Evolutionary conservation across 1,140 invertebrate genomes (phyloP), one percentile per base, ranked within the genome.

Genomic region (Orchestia grillus): DNA sequence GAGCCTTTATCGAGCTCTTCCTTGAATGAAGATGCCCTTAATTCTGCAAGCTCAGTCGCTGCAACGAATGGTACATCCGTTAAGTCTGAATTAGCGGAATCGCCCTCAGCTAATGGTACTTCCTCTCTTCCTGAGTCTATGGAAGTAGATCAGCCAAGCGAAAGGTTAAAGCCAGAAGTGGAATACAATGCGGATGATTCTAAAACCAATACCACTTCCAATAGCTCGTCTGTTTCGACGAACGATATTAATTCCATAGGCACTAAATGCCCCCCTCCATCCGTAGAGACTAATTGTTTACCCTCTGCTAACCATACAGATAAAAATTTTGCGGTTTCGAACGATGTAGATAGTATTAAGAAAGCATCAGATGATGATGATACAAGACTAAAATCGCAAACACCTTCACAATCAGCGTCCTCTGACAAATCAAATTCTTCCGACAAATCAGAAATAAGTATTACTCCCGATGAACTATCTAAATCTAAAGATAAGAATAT

Each of bases 271-370:
- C 92, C 88, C 45, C 57, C 87, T 44, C 42, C 90, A 41, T 44
- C 95, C 45, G 87, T 87, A 87, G 94, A 95, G 40, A 96, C 95
- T n/a, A 92, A 91, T 94, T 77, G 44, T 92, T 42, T 96, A 42
- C 57, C 95, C 23, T 90, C 96, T 16, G n/a, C 96, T n/a, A 94
- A 94, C 95, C 96, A 96, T n/a, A 96, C 96, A 90, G 92, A 94
- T 40, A 94, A 94, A 47, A 94, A 94, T 94, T 94, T 44, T 94
- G 43, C 44, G 8, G 92, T 28, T 11, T 6, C 92, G 36, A 94
- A 94, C 44, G 92, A 94, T 47, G 11, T 94, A 94, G 40, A 44
- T 94, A 45, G 92, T 45, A 16, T 47, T 45, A 94, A 11, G 16
- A 28, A 44, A 45, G 44, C 92, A 47, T 45, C 40, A 0, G 41